phyloP scores from a whole-genome alignment of 2,797 vertebrate species.

The Phoebastria nigripes region DNA sequence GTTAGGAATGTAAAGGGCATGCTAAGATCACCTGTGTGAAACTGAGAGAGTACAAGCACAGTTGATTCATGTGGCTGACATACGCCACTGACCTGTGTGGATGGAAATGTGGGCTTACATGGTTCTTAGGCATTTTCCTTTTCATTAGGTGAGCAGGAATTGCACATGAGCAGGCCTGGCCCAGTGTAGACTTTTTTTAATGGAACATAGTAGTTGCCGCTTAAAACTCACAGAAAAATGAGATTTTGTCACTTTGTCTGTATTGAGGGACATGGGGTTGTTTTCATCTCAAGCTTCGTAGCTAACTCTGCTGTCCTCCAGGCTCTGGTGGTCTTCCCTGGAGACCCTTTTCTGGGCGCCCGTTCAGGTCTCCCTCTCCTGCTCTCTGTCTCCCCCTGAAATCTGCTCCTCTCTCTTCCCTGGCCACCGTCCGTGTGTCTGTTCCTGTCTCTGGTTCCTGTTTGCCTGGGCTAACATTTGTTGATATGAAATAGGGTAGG shows the following conservation, averaged over 20 bases:
- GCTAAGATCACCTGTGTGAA: background rate
- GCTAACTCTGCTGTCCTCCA: background rate
- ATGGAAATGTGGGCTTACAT: background rate
- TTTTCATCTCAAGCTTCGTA: background rate
- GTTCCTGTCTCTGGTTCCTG: background rate
- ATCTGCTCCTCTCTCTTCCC: background rate
- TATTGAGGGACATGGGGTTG: background rate
- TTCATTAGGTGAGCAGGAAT: background rate
- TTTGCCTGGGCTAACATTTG: background rate
- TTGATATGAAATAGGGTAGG: background rate
- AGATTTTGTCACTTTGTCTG: background rate
- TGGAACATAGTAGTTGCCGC: background rate
- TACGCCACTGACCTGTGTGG: background rate
- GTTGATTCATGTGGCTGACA: background rate
- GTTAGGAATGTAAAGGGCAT: background rate
- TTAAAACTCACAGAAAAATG: background rate
- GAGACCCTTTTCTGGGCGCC: background rate
- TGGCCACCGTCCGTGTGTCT: accelerated
- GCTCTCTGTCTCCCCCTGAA: background rate
- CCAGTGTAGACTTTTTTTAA: background rate
- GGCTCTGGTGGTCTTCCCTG: background rate
- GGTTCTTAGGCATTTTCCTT: background rate
- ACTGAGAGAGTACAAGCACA: background rate
- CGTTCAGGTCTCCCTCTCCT: background rate
- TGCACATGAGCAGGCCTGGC: background rate